Evolutionary conservation across 2,797 vertebrate genomes (phyloP).

Genomic region (Pelodytes ibericus): DNA sequence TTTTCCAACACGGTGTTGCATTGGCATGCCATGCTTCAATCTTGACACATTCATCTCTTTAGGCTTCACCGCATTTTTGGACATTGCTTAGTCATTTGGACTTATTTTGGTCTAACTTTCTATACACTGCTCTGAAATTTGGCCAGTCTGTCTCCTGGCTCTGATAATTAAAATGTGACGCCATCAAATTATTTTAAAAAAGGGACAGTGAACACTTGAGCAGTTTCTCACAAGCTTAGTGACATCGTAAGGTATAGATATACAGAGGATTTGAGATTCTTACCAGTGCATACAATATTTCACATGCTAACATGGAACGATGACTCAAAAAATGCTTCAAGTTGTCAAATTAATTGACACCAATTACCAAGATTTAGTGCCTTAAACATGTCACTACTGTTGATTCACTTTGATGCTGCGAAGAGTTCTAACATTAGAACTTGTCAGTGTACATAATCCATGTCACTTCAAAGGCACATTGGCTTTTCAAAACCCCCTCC

Average conservation of each 20-base stretch:
- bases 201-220: background rate
- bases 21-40: no score
- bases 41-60: no score
- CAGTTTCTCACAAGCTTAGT: background rate
- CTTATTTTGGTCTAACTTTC: no score
- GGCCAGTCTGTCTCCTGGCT: no score
- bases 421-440: conserved; percentile 23
- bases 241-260: background rate
- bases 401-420: conserved; percentile 41
- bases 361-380: conserved; percentile 45
- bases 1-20: no score
- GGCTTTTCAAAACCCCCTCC: conserved; percentile 4
- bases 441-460: conserved; percentile 21
- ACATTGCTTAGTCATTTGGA: no score
- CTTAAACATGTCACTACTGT: conserved; percentile 41
- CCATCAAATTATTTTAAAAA: background rate
- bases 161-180: background rate
- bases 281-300: background rate
- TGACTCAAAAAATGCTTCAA: conserved; percentile 43
- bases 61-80: no score
- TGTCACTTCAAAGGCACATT: conserved; percentile 42
- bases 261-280: background rate
- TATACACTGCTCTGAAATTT: no score
- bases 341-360: conserved; percentile 43
- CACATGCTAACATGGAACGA: conserved; percentile 15